Evolutionary conservation across 2,888 invertebrate genomes (phyloP).

Genomic region (Temnothorax ravouxi): DNA sequence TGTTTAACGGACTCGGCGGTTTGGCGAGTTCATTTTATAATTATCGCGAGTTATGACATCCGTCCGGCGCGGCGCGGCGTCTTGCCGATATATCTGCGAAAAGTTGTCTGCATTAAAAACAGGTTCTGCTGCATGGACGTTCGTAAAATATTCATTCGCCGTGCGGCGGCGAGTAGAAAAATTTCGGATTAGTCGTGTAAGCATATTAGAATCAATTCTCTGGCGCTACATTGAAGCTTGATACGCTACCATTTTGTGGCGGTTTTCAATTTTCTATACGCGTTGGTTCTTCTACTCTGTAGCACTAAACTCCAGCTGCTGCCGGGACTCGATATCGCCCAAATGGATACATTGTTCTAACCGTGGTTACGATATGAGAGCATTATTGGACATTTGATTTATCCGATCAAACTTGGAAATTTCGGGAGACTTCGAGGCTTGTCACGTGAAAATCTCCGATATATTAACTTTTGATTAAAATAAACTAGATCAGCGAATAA

Average conservation of each 20-base stretch:
- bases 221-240: not conserved
- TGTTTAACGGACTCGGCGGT: not conserved
- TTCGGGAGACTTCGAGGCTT: not conserved
- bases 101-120: slow-evolving; percentile 1
- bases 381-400: slow-evolving; percentile 27
- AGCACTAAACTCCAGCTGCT: not conserved
- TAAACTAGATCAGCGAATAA: not conserved
- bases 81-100: slow-evolving; percentile 3
- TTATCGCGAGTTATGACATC: slow-evolving; percentile 39
- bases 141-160: slow-evolving; percentile 7
- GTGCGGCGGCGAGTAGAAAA: not conserved
- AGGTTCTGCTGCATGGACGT: not conserved
- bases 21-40: slow-evolving; percentile 16
- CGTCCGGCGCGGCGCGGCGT: not conserved
- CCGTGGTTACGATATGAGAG: not conserved
- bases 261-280: slow-evolving; percentile 36
- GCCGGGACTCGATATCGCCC: not conserved
- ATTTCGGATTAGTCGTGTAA: slow-evolving; percentile 16
- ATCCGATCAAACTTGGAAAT: not conserved
- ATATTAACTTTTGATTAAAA: not conserved
- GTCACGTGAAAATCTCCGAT: not conserved
- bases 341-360: slow-evolving; percentile 39
- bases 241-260: not conserved
- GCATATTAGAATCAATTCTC: not conserved
- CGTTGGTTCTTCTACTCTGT: not conserved